A percentile compares a stretch with the other conserved stretches of the same genome.
phyloP scores from a whole-genome alignment of 2,888 invertebrate genomes.

The Gastrophysa polygoni region DNA sequence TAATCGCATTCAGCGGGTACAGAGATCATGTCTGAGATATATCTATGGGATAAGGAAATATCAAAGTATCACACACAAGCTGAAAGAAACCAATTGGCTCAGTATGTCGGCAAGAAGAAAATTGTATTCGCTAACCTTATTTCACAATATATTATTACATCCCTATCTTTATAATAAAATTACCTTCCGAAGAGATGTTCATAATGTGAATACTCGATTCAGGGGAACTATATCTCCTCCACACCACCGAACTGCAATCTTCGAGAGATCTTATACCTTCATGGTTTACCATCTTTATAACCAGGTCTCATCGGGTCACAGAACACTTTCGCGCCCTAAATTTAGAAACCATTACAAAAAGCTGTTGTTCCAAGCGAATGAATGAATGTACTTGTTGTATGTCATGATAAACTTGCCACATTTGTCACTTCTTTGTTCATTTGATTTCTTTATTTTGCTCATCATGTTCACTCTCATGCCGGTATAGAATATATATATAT shows the following conservation, averaged over 20 bases:
- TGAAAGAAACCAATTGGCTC: constrained; percentile 12
- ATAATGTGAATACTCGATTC: constrained; percentile 3
- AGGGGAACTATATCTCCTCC: background rate
- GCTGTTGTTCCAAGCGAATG: too few relatives aligned
- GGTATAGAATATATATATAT: too few relatives aligned
- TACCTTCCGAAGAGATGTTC: constrained; percentile 5
- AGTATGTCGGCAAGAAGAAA: constrained; percentile 6
- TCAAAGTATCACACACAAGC: background rate
- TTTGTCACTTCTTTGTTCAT: too few relatives aligned
- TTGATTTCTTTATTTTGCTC: too few relatives aligned
- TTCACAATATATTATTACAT: constrained; percentile 5
- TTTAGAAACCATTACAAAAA: too few relatives aligned
- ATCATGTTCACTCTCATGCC: too few relatives aligned
- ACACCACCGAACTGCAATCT: background rate
- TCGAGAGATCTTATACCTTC: background rate
- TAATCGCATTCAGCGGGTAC: background rate
- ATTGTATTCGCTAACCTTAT: constrained; percentile 4
- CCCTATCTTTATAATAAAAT: background rate
- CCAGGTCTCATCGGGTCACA: background rate
- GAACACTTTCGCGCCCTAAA: background rate
- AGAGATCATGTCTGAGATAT: constrained; percentile 1
- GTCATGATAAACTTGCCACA: too few relatives aligned
- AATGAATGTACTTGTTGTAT: too few relatives aligned
- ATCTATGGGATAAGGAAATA: constrained; percentile 4
- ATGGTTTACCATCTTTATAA: background rate